These are phyloP conservation scores for Phylloscopus trochiloides DNA, from an alignment of 2,113 vertebrate species.

Conservation along the genomic window DNA sequence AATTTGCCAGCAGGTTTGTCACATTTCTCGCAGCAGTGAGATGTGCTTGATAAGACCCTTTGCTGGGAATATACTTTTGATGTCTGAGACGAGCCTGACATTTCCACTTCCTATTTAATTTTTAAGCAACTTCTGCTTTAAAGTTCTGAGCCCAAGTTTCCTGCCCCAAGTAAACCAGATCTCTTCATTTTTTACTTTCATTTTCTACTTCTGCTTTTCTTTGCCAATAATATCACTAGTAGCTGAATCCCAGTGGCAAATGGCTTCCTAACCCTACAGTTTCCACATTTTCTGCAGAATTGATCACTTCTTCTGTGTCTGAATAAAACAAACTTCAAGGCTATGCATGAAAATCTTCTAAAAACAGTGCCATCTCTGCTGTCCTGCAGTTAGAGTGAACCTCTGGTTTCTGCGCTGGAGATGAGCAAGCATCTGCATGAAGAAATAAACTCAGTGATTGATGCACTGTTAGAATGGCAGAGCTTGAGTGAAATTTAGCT, in stretches of 20 bases:
- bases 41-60: neutral
- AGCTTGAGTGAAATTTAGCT: neutral
- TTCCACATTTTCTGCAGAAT: neutral
- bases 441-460: neutral
- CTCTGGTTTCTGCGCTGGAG: neutral
- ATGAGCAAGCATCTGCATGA: neutral
- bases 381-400: neutral
- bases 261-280: neutral
- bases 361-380: neutral
- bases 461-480: neutral
- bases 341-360: neutral
- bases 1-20: neutral
- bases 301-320: neutral
- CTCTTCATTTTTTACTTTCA: constrained; percentile 25
- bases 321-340: neutral
- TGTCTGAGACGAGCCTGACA: neutral
- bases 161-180: neutral
- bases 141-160: neutral
- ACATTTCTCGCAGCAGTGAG: neutral
- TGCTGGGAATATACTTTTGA: neutral
- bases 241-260: neutral
- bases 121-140: constrained; percentile 14
- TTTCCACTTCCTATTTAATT: constrained; percentile 15
- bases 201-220: constrained; percentile 44
- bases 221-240: neutral